These are phyloP conservation scores for Hipposideros armiger DNA, from an alignment of 2,113 vertebrate species.

Conservation along the genomic window DNA sequence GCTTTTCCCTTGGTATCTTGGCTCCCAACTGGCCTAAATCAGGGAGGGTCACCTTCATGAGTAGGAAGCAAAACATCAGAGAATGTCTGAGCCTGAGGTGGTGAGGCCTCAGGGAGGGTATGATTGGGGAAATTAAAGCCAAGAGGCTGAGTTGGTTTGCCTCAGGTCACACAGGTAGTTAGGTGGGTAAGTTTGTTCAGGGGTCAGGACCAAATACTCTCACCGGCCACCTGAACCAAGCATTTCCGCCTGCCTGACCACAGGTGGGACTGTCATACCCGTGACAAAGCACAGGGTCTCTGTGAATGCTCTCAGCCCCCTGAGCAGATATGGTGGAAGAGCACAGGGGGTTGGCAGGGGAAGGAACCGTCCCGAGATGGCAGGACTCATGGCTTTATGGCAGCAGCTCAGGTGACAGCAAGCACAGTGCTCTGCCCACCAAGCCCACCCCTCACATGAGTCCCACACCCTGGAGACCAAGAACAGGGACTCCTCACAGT, in stretches of 20 bases:
- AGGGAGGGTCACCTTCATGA: neutral
- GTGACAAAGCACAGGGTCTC: neutral
- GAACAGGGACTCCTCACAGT: no score
- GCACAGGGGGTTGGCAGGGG: neutral
- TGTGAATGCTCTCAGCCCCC: neutral
- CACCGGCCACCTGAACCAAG: neutral
- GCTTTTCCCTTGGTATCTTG: neutral
- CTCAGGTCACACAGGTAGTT: neutral
- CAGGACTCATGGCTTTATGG: neutral
- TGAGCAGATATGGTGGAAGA: neutral
- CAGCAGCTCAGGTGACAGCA: accelerated
- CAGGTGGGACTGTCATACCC: neutral
- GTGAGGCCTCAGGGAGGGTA: neutral
- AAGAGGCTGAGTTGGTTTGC: neutral
- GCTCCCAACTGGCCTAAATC: neutral
- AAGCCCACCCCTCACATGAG: neutral
- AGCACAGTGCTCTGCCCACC: neutral
- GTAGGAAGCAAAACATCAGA: neutral
- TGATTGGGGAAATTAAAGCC: neutral
- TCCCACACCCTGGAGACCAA: neutral
- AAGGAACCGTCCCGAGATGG: neutral
- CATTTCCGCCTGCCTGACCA: neutral
- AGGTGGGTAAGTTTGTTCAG: neutral
- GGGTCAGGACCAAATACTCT: neutral
- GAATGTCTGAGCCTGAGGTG: neutral